A percentile compares a stretch with the other conserved stretches of the same genome.
Evolutionary conservation across 2,797 vertebrate genomes (phyloP).

Genomic region (Onychomys arenicola): DNA sequence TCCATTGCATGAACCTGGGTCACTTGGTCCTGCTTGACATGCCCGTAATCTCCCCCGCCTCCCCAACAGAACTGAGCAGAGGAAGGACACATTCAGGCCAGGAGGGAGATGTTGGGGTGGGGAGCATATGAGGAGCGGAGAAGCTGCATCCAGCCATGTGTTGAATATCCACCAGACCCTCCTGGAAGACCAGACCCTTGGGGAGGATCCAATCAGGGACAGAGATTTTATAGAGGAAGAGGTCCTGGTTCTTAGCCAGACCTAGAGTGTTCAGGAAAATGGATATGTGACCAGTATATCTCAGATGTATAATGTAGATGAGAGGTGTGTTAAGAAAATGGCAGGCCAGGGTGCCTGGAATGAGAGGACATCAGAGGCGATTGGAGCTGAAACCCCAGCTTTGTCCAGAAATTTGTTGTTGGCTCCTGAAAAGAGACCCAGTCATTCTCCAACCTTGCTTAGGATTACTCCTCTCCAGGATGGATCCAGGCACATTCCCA

Average conservation of each 20-base stretch:
- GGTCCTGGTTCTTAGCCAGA: neutral
- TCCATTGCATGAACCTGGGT: neutral
- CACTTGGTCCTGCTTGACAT: neutral
- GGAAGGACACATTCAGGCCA: neutral
- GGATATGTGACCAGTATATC: slow-evolving; percentile 89
- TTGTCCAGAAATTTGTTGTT: neutral
- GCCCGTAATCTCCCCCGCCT: too few species aligned
- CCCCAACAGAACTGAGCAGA: neutral
- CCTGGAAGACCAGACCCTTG: neutral
- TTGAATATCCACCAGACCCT: neutral
- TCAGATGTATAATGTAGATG: slow-evolving; percentile 57
- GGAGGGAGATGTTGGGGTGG: neutral
- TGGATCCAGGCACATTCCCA: neutral
- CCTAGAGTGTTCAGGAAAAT: slow-evolving; percentile 57
- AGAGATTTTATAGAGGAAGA: neutral
- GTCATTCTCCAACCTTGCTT: neutral
- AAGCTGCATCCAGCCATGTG: neutral
- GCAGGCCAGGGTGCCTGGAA: neutral
- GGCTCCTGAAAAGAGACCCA: neutral
- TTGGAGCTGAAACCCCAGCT: slow-evolving; percentile 90
- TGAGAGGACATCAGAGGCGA: slow-evolving; percentile 86
- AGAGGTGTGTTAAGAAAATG: neutral
- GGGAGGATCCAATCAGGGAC: neutral
- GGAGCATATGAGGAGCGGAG: neutral
- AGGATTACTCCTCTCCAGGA: neutral